These are phyloP conservation scores for Copidosoma aretas DNA, from an alignment of 2,888 invertebrate species.

Conservation along the genomic window DNA sequence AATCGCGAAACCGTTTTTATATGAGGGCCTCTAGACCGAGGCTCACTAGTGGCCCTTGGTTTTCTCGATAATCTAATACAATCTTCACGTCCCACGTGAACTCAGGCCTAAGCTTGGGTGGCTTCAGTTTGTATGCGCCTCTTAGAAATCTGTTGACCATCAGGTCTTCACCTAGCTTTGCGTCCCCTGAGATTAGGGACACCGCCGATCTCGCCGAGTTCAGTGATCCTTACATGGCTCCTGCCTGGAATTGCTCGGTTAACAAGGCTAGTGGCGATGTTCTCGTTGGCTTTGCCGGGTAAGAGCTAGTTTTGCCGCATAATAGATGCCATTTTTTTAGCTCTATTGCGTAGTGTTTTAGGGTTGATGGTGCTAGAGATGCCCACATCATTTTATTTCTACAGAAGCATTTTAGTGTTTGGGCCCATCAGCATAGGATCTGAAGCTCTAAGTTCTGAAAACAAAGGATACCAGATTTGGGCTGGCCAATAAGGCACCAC, in stretches of 20 bases:
- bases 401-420: constrained; percentile 3
- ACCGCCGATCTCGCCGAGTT: not conserved
- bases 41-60: constrained; percentile 13
- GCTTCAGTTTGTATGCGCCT: constrained; percentile 40
- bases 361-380: constrained; percentile 2
- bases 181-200: not conserved
- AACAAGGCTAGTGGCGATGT: not conserved
- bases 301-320: not conserved
- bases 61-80: constrained; percentile 36
- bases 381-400: constrained; percentile 3
- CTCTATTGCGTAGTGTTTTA: not conserved
- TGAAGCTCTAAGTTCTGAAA: not conserved
- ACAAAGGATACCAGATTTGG: constrained; percentile 1
- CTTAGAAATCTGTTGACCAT: constrained; percentile 42
- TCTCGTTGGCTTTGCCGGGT: not conserved
- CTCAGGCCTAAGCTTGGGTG: constrained; percentile 38
- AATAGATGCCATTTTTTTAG: not conserved
- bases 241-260: not conserved
- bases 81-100: constrained; percentile 43
- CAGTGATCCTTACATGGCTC: not conserved
- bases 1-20: constrained; percentile 29
- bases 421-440: not conserved
- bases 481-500: constrained; percentile 7
- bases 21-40: constrained; percentile 20
- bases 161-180: not conserved